Base-by-base conservation (phyloP, 2,797 vertebrate genomes). In the Molothrus aeneus region DNA sequence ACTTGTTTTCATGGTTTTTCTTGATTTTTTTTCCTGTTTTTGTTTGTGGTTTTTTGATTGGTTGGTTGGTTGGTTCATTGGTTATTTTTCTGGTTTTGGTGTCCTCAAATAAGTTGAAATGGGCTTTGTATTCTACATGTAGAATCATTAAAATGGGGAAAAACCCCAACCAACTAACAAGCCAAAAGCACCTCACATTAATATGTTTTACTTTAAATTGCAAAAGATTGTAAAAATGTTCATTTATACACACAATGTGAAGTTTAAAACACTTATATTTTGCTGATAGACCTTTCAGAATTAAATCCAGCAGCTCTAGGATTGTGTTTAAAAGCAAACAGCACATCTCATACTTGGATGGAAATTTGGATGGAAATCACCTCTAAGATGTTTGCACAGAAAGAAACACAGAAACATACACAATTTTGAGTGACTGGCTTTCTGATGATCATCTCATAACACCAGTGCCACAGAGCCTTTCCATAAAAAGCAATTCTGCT, bases 161-260 rank as follows among this genome's bases (percentile, higher is more conserved):
- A 80, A 48, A 6, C 0, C 1, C 3, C 12, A 64, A 26, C 2
- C 5, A 70, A 10, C 6, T 19, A 68, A n/a, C 6, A 65, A 65
- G 25, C 2, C 19, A 63, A 43, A 80, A 50, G 1, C 1, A 2
- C 20, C 3, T 29, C 11, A 65, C 1, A 34, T 31, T 40, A 53
- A 19, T 36, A 50, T 6, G 1, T 31, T 69, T 79, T 11, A 31
- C 38, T 68, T 79, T n/a, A 40, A 86, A 45, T 32, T 47, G 21
- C 3, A 42, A 63, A 47, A 2, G 1, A 1, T 25, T 57, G 66
- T 22, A 13, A 84, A 32, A 87, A 34, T 19, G 13, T 61, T 72
- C 1, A 45, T 88, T 70, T 91, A 50, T 14, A 24, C 32, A n/a
- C 2, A 50, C 12, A 65, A 9, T 38, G 3, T 32, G 28, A 79